Percentiles rank a stretch among this genome's conserved stretches.
These are phyloP conservation scores for Petroica traversi DNA, from an alignment of 2,113 vertebrate species.

Conservation along the genomic window DNA sequence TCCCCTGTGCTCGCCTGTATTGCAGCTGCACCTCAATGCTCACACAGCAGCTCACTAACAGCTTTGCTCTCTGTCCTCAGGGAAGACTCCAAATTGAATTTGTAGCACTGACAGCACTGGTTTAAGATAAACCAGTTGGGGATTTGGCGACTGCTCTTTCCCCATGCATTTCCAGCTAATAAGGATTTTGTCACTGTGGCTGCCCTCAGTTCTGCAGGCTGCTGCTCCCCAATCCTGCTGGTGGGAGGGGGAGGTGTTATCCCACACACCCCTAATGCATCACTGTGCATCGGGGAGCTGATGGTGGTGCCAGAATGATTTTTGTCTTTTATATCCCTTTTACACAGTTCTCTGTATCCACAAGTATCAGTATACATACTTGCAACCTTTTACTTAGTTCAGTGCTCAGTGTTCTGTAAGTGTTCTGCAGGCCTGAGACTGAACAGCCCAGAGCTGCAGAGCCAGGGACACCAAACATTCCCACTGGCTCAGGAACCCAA, in stretches of 20 bases:
- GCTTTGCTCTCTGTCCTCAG: conserved; percentile 4
- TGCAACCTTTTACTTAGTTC: too few species aligned
- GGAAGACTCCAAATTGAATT: conserved; percentile 45
- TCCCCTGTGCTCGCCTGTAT: rapidly evolving
- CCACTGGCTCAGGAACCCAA: too few species aligned
- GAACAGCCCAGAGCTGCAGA: too few species aligned
- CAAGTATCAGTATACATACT: too few species aligned
- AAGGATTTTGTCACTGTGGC: conserved; percentile 33
- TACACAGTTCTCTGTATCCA: too few species aligned
- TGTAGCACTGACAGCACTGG: conserved; percentile 31
- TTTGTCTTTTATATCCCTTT: too few species aligned
- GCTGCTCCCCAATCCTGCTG: background rate
- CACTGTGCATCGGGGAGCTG: background rate
- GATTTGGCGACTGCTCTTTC: background rate
- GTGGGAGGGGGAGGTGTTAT: background rate
- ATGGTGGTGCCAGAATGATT: too few species aligned
- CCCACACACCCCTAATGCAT: background rate
- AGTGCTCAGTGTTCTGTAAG: too few species aligned
- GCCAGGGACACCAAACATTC: too few species aligned
- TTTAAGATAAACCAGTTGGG: conserved; percentile 37
- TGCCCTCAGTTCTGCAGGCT: background rate
- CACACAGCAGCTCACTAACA: background rate
- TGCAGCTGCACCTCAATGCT: background rate
- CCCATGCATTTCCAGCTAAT: conserved; percentile 19
- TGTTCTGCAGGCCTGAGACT: too few species aligned